Evolutionary conservation across 2,113 vertebrate genomes (phyloP).

Genomic region (Eleginops maclovinus): DNA sequence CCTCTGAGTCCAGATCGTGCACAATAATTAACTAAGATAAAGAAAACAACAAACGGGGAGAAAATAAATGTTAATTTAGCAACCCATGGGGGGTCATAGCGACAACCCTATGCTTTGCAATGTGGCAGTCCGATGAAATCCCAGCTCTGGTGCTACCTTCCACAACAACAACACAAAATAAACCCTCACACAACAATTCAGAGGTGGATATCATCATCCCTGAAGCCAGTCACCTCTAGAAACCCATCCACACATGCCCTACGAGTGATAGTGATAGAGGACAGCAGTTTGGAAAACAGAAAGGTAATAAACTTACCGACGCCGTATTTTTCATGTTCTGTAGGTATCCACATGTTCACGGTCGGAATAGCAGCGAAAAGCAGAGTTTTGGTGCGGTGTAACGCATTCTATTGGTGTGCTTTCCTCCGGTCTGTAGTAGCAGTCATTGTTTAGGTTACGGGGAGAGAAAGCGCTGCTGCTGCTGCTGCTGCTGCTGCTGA

Average conservation of each 20-base stretch:
- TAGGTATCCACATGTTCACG: slow-evolving; percentile 95
- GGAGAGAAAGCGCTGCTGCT: slow-evolving; percentile 65
- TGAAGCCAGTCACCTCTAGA: slow-evolving; percentile 2
- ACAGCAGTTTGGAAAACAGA: slow-evolving; percentile 39
- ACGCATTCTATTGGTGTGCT: slow-evolving; percentile 78
- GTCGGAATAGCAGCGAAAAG: slow-evolving; percentile 61
- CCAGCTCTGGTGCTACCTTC: slow-evolving; percentile 38
- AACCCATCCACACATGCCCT: slow-evolving; percentile 37
- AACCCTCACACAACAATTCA: neutral
- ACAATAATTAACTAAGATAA: neutral
- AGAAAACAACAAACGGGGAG: neutral
- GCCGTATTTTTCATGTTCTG: slow-evolving; percentile 98
- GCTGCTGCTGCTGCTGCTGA: slow-evolving; percentile 53
- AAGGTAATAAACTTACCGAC: slow-evolving; percentile 90
- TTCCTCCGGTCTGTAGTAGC: slow-evolving; percentile 73
- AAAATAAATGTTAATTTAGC: slow-evolving; percentile 25
- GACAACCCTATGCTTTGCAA: slow-evolving; percentile 62
- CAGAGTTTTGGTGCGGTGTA: slow-evolving; percentile 47
- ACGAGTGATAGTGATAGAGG: slow-evolving; percentile 29
- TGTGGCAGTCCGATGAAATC: slow-evolving; percentile 63
- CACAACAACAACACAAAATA: neutral
- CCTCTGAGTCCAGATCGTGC: neutral
- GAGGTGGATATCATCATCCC: slow-evolving; percentile 4
- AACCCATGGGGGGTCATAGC: slow-evolving; percentile 46
- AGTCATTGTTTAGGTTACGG: slow-evolving; percentile 86